Base-by-base conservation (phyloP, 2,888 invertebrate species). In the Cephus rjabovi region DNA sequence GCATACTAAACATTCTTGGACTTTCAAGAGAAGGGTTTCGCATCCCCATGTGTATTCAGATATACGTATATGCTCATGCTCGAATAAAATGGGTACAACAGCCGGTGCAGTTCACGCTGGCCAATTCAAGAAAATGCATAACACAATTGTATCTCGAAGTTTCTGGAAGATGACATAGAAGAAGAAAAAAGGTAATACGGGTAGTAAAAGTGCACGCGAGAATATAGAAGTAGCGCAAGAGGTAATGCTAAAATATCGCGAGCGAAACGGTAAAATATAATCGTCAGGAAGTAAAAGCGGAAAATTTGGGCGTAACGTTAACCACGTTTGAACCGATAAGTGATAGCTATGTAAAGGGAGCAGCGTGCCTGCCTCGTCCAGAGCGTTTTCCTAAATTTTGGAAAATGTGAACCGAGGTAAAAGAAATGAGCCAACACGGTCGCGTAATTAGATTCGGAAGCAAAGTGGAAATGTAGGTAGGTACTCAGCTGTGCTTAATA, bases 1-100 rank as follows among this genome's bases (percentile, higher is more conserved):
- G 77, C 77, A 77, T 77, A 77, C 77, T 77, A 69, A 74, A 77
- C 74, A 76, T 77, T 77, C 77, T 15, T 56, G 56, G 56, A 56
- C 15, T 56, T 56, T 9, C 56, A 23, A 56, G 23, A 23, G 56
- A 56, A 56, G 56, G 56, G 9, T 56, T 56, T 56, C 23, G 2
- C 56, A 56, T 56, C 56, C 23, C 56, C 15, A 40, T 40, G 6
- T 15, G 40, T 40, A 40, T 40, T 23, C 15, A 23, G 40, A 40
- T 23, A 40, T 40, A 40, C 6, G 6, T 15, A 40, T 40, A 15
- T 56, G 56, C 56, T 56, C 23, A 56, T 56, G 23, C 56, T 56
- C 56, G 56, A 23, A 56, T 56, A 56, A 56, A 56, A 56, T 56
- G 23, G 56, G 23, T 56, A 56, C 23, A 56, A 56, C 56, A 56